phyloP scores from a whole-genome alignment of 2,797 vertebrate species.

The Liasis olivaceus region DNA sequence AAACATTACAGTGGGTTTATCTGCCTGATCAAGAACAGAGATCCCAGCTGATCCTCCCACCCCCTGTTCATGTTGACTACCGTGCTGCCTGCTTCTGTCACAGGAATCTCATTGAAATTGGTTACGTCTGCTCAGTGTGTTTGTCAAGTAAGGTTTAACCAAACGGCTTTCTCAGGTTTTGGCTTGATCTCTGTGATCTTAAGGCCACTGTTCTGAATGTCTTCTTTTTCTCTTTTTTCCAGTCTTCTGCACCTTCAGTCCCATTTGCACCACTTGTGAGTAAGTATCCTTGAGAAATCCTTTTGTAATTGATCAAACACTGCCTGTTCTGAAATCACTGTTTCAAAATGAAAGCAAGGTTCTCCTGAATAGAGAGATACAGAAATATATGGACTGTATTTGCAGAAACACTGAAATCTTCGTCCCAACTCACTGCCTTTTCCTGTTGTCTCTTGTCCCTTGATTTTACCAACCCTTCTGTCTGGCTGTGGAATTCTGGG shows the following conservation, averaged over 20 bases:
- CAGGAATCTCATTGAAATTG: slow-evolving; percentile 94
- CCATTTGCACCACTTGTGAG: slow-evolving; percentile 99
- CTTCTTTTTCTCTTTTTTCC: slow-evolving; percentile 39
- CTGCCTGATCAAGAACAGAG: slow-evolving; percentile 93
- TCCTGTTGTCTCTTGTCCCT: not conserved
- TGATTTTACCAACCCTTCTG: not conserved
- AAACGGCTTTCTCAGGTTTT: not conserved
- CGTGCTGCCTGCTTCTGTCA: slow-evolving; percentile 98
- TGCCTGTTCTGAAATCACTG: not conserved
- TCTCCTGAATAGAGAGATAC: not conserved
- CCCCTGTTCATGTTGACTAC: slow-evolving; percentile 92
- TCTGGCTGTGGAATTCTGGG: not conserved
- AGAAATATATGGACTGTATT: not conserved
- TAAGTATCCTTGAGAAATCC: slow-evolving; percentile 75
- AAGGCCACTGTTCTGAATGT: not conserved
- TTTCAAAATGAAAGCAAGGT: not conserved
- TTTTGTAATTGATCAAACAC: too few species aligned
- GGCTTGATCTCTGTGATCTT: not conserved
- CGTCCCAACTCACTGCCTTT: not conserved
- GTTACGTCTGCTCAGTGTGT: slow-evolving; percentile 97
- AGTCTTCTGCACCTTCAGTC: slow-evolving; percentile 99
- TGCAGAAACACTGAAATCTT: not conserved
- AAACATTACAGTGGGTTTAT: slow-evolving; percentile 88
- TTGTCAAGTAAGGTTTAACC: slow-evolving; percentile 87
- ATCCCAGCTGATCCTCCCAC: slow-evolving; percentile 88